Conservation (phyloP, 2,797 vertebrate species). For the Danio jaintianensis region DNA sequence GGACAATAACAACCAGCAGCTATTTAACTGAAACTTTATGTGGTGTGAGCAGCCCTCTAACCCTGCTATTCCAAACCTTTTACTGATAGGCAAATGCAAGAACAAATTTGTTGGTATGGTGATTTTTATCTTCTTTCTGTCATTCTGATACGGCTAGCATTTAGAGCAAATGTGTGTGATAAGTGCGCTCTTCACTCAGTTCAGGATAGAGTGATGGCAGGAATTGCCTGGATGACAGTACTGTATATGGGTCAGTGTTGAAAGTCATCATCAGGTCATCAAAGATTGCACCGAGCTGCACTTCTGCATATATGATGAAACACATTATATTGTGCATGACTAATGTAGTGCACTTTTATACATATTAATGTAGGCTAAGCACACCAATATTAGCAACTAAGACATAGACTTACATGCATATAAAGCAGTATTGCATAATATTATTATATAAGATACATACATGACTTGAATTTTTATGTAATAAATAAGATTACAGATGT, state of each 20-base stretch:
- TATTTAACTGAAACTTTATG: conserved; percentile 65
- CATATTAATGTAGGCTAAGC: background rate
- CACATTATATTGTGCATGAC: conserved; percentile 11
- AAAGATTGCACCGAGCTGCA: background rate
- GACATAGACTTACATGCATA: background rate
- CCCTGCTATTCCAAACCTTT: conserved; percentile 41
- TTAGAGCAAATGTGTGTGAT: conserved; percentile 59
- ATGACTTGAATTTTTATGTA: no score
- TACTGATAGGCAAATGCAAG: conserved; percentile 66
- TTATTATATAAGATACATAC: background rate
- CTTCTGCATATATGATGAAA: background rate
- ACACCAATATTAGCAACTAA: background rate
- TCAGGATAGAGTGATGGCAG: conserved; percentile 11
- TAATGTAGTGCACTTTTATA: background rate
- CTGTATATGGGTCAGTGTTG: conserved; percentile 23
- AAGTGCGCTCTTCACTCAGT: conserved; percentile 9
- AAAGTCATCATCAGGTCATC: conserved; percentile 16
- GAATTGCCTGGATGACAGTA: conserved; percentile 36
- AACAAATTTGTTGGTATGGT: conserved; percentile 64
- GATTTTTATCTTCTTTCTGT: conserved; percentile 40
- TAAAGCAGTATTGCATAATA: background rate
- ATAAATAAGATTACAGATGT: no score
- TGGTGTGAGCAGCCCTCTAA: conserved; percentile 26
- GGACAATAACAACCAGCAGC: conserved; percentile 62
- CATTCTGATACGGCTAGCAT: conserved; percentile 30